Evolutionary conservation across 2,797 vertebrate genomes (phyloP).

Genomic region (Coregonus ussuriensis): DNA sequence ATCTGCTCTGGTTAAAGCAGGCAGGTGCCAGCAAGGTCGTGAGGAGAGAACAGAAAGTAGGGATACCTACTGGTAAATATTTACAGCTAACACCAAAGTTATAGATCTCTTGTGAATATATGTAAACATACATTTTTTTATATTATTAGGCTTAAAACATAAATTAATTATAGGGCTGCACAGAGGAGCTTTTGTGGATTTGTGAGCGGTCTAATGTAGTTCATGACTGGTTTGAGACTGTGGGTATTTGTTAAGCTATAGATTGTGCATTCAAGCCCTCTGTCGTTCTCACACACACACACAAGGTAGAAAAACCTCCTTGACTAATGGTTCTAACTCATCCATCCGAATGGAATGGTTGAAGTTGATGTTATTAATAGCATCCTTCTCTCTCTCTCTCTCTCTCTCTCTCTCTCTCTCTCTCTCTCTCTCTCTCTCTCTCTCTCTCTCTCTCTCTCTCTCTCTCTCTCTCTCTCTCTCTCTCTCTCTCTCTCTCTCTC

Average conservation of each 20-base stretch:
- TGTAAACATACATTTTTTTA: neutral
- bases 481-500: neutral
- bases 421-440: slow-evolving; percentile 26
- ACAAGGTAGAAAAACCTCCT: neutral
- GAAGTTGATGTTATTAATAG: slow-evolving; percentile 61
- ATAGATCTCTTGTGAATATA: neutral
- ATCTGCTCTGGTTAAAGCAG: slow-evolving; percentile 68
- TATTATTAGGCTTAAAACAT: neutral
- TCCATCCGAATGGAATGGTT: slow-evolving; percentile 36
- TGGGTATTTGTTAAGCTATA: neutral
- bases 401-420: slow-evolving; percentile 10
- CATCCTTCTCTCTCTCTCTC: slow-evolving; percentile 2
- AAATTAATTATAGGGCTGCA: neutral
- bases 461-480: slow-evolving; percentile 6
- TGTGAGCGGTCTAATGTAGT: neutral
- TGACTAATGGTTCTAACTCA: slow-evolving; percentile 30
- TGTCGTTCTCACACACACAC: neutral
- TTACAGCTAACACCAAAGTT: slow-evolving; percentile 13
- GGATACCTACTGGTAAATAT: slow-evolving; percentile 47
- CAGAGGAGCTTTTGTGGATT: neutral
- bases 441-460: slow-evolving; percentile 8
- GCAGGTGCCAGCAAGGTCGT: slow-evolving; percentile 69
- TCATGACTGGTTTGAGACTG: neutral
- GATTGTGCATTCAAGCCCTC: neutral
- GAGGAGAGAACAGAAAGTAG: slow-evolving; percentile 45